Evolutionary conservation across 2,113 vertebrate species (phyloP), one percentile per base, ranked within the genome.

Genomic region (Rostratula benghalensis): DNA sequence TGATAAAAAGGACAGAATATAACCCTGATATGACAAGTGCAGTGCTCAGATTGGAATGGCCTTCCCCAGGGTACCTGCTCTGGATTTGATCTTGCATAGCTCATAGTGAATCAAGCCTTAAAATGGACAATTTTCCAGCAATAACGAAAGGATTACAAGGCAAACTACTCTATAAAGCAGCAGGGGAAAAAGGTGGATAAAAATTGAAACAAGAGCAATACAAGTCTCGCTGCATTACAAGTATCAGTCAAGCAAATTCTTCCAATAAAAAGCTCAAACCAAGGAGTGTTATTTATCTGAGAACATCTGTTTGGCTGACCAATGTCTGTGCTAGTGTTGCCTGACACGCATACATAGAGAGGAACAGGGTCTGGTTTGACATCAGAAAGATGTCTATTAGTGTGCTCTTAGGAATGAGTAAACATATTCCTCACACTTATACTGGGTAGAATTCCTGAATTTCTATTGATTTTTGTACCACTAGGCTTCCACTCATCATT

Each of bases 101-200:
- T 79, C 77, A 94, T 63, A 75, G 80, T 2, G 73, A 86, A 83
- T 54, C 68, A 67, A n/a, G 41, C 69, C 57, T 89, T 56, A 84
- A 95, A 95, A 87, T 27, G 43, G 57, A 79, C 89, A 91, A 83
- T 87, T 94, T 94, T 89, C 89, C 60, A 78, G 87, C 87, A 94
- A 84, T 84, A 75, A 92, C 68, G 46, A 74, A 74, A 87, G 65
- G 61, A 94, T 87, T 83, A 83, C 69, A 89, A 70, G 81, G 82
- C 63, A 92, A 93, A 83, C 54, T 63, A 54, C 63, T 83, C 79
- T 59, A 61, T 61, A 83, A 93, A 89, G 80, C 76, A 84, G 39
- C 12, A 12, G 37, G 31, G 27, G 14, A 6, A 46, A 48, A 64
- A 41, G 6, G 23, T 33, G 23, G 23, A 74, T 78, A 59, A 74